A percentile compares a stretch with the other conserved stretches of the same genome.
Evolutionary conservation across 2,113 vertebrate genomes (phyloP).

Genomic region (Phoxinus phoxinus): DNA sequence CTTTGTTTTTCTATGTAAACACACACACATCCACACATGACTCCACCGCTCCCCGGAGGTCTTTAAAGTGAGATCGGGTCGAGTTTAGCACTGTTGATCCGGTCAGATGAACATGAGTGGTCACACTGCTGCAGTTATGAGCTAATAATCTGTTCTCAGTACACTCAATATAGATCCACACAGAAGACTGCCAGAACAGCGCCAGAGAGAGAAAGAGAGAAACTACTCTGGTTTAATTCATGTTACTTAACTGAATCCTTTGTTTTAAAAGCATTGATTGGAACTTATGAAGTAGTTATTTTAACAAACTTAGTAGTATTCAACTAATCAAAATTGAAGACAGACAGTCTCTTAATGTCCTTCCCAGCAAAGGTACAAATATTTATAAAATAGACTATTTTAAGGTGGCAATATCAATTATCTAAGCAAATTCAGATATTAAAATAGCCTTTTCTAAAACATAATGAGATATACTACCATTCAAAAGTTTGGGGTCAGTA

Average conservation of each 20-base stretch:
- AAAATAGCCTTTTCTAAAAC: neutral
- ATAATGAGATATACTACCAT: neutral
- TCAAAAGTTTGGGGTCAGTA: neutral
- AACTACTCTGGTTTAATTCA: neutral
- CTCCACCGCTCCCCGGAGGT: neutral
- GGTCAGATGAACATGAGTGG: neutral
- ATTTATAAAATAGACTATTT: neutral
- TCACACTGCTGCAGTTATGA: neutral
- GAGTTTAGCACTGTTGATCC: neutral
- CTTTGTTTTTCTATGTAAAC: constrained; percentile 22
- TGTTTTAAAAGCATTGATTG: neutral
- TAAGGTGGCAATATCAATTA: neutral
- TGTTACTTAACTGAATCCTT: neutral
- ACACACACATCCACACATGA: neutral
- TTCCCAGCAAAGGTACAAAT: neutral
- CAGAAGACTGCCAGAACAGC: neutral
- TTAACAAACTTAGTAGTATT: neutral
- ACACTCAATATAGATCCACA: constrained; percentile 7
- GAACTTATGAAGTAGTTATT: too few species aligned
- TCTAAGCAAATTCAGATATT: neutral
- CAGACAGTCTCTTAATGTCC: neutral
- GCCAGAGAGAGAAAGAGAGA: neutral
- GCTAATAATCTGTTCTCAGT: neutral
- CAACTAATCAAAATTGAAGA: neutral
- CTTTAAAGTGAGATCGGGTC: neutral